Percentiles rank a stretch among this genome's conserved stretches.
Evolutionary conservation across 23 tunicate genomes (phyloP).

Genomic region (Corella eumyota): DNA sequence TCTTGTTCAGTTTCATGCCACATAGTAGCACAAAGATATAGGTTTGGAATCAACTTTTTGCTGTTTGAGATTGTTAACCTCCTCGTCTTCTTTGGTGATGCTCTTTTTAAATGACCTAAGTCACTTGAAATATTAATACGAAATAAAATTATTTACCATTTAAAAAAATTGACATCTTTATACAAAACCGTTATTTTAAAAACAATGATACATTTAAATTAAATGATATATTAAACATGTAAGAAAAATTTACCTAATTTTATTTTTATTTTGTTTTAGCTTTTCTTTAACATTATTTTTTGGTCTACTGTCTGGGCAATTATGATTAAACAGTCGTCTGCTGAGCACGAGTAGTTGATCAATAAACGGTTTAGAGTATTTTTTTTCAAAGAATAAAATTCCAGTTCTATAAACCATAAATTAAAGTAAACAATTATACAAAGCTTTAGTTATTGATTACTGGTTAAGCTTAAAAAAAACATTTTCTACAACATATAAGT

Average conservation of each 20-base stretch:
- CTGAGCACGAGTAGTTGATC: constrained; percentile 59
- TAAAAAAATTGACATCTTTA: too few relatives aligned
- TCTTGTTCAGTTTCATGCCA: constrained; percentile 99
- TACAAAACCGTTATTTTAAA: too few relatives aligned
- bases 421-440: too few relatives aligned
- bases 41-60: constrained; percentile 60
- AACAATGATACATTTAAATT: too few relatives aligned
- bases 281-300: constrained; percentile 40
- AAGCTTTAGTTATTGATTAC: too few relatives aligned
- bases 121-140: background rate
- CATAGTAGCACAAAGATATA: constrained; percentile 96
- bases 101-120: background rate
- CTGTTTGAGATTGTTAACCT: constrained; percentile 40
- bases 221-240: too few relatives aligned
- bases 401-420: constrained; percentile 75
- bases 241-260: too few relatives aligned
- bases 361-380: constrained; percentile 60
- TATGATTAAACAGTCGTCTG: constrained; percentile 50
- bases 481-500: background rate
- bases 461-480: too few relatives aligned
- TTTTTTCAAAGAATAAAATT: constrained; percentile 60
- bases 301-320: constrained; percentile 18
- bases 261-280: constrained; percentile 4
- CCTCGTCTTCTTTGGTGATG: too few relatives aligned
- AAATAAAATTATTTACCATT: background rate